Evolutionary conservation across 2,113 vertebrate genomes (phyloP).

Genomic region (Sapajus apella): DNA sequence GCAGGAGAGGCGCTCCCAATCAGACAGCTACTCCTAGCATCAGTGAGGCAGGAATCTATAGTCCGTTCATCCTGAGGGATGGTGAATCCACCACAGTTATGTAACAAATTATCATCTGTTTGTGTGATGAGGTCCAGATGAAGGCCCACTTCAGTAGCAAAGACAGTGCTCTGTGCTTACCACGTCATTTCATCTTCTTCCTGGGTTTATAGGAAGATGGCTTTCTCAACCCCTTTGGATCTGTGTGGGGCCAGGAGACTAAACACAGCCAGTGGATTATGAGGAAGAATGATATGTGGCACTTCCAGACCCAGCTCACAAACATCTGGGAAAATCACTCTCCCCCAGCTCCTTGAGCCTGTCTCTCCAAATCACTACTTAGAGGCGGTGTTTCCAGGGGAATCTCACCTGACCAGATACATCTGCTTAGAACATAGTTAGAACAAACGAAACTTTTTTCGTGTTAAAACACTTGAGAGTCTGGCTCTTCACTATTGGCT

Average conservation of each 20-base stretch:
- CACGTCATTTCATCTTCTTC: neutral
- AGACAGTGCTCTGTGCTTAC: neutral
- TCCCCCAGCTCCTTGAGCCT: neutral
- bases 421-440: neutral
- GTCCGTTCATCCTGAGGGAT: neutral
- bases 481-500: neutral
- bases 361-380: neutral
- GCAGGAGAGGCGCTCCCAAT: neutral
- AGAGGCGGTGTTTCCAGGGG: neutral
- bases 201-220: neutral
- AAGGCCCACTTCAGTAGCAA: neutral
- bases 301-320: neutral
- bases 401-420: neutral
- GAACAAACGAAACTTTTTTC: neutral
- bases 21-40: neutral
- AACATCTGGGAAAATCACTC: neutral
- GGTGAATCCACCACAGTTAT: neutral
- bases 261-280: neutral
- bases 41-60: neutral
- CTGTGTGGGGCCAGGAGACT: neutral
- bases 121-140: neutral
- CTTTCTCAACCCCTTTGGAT: neutral
- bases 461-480: constrained; percentile 1
- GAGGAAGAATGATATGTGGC: neutral
- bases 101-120: neutral